Evolutionary conservation across 2,888 invertebrate genomes (phyloP).

Genomic region (Hirtodrosophila cameraria): DNA sequence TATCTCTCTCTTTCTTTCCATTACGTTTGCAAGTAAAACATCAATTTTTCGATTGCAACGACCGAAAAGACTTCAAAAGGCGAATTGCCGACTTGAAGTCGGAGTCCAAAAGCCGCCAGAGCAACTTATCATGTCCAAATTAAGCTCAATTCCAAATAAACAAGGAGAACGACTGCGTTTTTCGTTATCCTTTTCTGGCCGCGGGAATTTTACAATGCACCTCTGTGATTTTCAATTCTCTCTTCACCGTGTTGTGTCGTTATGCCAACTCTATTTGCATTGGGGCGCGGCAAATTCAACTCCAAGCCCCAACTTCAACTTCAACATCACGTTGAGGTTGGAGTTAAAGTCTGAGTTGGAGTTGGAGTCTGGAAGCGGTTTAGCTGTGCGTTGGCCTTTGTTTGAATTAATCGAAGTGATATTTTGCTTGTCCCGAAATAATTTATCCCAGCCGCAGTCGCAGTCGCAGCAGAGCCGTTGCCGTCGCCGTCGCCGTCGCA

Average conservation of each 20-base stretch:
- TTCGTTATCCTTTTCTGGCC: conserved; percentile 21
- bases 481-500: conserved; percentile 31
- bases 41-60: conserved; percentile 46
- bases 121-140: conserved; percentile 81
- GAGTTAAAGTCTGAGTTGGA: background rate
- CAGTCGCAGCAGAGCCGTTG: too few relatives aligned
- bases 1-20: background rate
- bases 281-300: conserved; percentile 39
- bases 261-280: conserved; percentile 82
- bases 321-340: background rate
- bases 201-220: conserved; percentile 12
- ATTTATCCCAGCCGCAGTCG: conserved; percentile 79
- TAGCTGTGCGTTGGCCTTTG: conserved; percentile 75
- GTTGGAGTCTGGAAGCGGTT: too few relatives aligned
- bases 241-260: conserved; percentile 41
- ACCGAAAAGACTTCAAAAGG: conserved; percentile 53
- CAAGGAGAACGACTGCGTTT: conserved; percentile 50
- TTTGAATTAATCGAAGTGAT: conserved; percentile 84
- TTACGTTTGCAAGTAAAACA: conserved; percentile 55
- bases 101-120: conserved; percentile 58
- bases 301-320: conserved; percentile 1
- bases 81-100: conserved; percentile 65
- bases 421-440: conserved; percentile 84
- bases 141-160: conserved; percentile 75
- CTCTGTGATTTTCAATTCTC: conserved; percentile 50